Evolutionary conservation across 2,797 vertebrate genomes (phyloP).

Genomic region (Esox lucius): DNA sequence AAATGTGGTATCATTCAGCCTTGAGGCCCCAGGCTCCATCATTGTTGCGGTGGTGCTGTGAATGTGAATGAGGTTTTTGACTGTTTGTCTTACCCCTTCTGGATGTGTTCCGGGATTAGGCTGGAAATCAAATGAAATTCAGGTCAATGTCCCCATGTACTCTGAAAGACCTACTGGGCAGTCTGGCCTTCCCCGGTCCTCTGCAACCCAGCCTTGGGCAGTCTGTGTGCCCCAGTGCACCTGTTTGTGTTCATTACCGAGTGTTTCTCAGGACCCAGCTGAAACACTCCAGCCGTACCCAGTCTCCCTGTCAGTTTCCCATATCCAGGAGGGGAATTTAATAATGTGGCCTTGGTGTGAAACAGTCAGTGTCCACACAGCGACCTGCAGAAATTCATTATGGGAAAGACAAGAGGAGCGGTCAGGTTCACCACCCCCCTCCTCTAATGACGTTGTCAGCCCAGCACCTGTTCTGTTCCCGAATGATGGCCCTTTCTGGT

Average conservation of each 20-base stretch:
- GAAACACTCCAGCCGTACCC: not conserved
- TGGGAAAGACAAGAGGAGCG: slow-evolving; percentile 18
- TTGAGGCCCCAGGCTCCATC: slow-evolving; percentile 2
- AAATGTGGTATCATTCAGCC: slow-evolving; percentile 30
- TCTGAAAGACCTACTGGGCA: slow-evolving; percentile 3
- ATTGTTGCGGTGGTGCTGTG: not conserved
- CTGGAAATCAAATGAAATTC: slow-evolving; percentile 25
- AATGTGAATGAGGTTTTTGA: slow-evolving; percentile 31
- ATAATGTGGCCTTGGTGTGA: slow-evolving; percentile 30
- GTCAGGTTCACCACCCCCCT: slow-evolving; percentile 30
- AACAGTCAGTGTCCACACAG: slow-evolving; percentile 20
- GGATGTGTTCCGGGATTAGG: slow-evolving; percentile 5
- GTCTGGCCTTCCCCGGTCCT: no score
- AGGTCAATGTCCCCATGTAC: not conserved
- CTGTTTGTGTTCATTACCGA: not conserved
- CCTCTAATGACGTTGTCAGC: slow-evolving; percentile 39
- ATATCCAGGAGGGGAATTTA: slow-evolving; percentile 28
- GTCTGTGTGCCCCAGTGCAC: slow-evolving; percentile 15
- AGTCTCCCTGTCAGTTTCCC: not conserved
- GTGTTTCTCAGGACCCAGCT: not conserved
- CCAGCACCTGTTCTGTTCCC: slow-evolving; percentile 30
- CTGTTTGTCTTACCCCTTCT: slow-evolving; percentile 9
- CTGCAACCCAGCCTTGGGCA: not conserved
- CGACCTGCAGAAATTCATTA: slow-evolving; percentile 47
- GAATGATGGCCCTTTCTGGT: not conserved